phyloP scores from a whole-genome alignment of 2,888 invertebrate species.

The Hymenopus coronatus region DNA sequence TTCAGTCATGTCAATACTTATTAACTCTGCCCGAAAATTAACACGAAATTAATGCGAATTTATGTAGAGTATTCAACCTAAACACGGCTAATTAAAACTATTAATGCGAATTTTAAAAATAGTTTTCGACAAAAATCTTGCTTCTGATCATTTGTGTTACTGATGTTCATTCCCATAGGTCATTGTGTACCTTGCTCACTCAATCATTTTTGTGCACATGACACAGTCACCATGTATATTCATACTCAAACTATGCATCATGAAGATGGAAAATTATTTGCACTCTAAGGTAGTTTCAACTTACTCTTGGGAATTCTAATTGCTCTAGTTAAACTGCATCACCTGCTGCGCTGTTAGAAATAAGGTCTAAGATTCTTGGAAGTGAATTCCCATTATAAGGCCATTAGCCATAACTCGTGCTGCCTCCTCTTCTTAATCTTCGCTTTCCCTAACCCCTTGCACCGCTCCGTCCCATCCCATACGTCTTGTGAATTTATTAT shows the following conservation, averaged over 20 bases:
- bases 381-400: not conserved
- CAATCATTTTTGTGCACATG: no score
- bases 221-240: no score
- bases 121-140: no score
- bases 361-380: not conserved
- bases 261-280: not conserved
- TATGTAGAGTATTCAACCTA: no score
- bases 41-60: no score
- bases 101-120: no score
- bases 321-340: not conserved
- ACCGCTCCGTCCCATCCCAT: not conserved
- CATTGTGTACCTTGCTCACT: not conserved
- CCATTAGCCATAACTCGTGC: constrained; percentile 3
- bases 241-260: not conserved
- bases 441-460: not conserved
- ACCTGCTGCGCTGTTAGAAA: not conserved
- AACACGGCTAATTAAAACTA: no score
- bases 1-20: no score
- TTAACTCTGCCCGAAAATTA: no score
- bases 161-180: not conserved
- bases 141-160: not conserved
- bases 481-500: constrained; percentile 9
- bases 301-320: not conserved
- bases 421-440: not conserved
- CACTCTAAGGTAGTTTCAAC: not conserved